Percentiles rank a stretch among this genome's conserved stretches.
phyloP scores from a whole-genome alignment of 2,888 invertebrate species.

The Lottia scabra region DNA sequence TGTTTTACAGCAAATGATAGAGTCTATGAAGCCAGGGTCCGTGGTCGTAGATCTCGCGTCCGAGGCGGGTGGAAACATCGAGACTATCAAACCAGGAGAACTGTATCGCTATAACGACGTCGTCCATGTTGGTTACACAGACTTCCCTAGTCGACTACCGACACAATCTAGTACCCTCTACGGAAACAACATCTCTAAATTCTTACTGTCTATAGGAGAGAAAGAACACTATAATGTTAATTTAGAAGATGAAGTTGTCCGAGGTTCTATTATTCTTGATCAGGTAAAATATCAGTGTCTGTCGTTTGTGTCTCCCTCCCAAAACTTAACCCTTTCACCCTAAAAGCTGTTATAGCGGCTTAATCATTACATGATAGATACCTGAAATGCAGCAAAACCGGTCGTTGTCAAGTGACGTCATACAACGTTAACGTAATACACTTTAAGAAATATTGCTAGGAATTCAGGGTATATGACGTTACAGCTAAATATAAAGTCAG shows the following conservation, averaged over 20 bases:
- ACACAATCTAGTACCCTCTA: slow-evolving; percentile 88
- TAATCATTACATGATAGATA: no score
- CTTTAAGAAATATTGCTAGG: no score
- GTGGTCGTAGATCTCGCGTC: slow-evolving; percentile 91
- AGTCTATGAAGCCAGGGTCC: slow-evolving; percentile 87
- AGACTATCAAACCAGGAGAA: slow-evolving; percentile 84
- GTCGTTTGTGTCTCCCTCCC: no score
- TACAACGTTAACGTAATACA: no score
- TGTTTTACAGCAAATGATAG: slow-evolving; percentile 77
- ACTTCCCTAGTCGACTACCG: slow-evolving; percentile 85
- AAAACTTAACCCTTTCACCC: no score
- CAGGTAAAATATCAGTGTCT: no score
- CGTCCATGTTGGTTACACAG: slow-evolving; percentile 86
- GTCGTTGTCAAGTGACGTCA: no score
- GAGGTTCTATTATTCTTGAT: slow-evolving; percentile 84
- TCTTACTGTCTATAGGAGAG: slow-evolving; percentile 82
- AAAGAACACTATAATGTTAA: slow-evolving; percentile 85
- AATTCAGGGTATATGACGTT: no score
- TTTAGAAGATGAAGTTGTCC: slow-evolving; percentile 86
- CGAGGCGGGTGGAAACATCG: slow-evolving; percentile 88
- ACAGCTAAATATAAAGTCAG: no score
- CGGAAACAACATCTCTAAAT: slow-evolving; percentile 91
- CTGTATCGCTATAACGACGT: slow-evolving; percentile 82
- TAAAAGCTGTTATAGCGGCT: no score
- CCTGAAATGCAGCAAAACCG: no score